Conservation (phyloP, 2,797 vertebrate genomes). For the Sebastes matsubarae region DNA sequence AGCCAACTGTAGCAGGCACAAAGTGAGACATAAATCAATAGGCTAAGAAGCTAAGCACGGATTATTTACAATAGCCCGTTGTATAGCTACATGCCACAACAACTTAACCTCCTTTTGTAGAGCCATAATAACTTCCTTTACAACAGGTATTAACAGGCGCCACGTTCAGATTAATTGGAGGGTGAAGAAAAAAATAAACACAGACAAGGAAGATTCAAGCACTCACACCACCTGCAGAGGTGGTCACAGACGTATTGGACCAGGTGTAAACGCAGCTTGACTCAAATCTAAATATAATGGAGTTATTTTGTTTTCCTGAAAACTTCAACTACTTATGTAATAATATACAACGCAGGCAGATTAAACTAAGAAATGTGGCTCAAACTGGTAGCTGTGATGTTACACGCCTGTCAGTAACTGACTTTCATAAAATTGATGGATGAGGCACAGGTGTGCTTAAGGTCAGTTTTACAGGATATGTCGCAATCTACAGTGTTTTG, state of each 20-base stretch:
- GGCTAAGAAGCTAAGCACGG: slow-evolving; percentile 55
- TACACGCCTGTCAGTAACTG: neutral
- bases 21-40: slow-evolving; percentile 60
- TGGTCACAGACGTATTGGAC: neutral
- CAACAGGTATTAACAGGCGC: slow-evolving; percentile 31
- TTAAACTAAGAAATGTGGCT: neutral
- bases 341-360: neutral
- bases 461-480: neutral
- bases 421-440: neutral
- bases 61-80: slow-evolving; percentile 56
- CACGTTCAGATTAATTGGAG: slow-evolving; percentile 7
- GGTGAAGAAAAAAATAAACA: neutral
- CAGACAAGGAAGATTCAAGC: neutral
- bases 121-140: slow-evolving; percentile 39
- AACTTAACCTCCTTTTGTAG: slow-evolving; percentile 47
- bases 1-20: slow-evolving; percentile 37
- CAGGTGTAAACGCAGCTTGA: neutral
- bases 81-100: slow-evolving; percentile 43
- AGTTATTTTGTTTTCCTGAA: neutral
- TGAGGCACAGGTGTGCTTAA: neutral
- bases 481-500: neutral
- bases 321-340: neutral
- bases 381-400: neutral
- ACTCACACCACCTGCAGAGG: neutral
- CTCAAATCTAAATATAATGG: neutral